These are phyloP conservation scores for Poecile montanus DNA, from an alignment of 2,797 vertebrate species.

Conservation along the genomic window DNA sequence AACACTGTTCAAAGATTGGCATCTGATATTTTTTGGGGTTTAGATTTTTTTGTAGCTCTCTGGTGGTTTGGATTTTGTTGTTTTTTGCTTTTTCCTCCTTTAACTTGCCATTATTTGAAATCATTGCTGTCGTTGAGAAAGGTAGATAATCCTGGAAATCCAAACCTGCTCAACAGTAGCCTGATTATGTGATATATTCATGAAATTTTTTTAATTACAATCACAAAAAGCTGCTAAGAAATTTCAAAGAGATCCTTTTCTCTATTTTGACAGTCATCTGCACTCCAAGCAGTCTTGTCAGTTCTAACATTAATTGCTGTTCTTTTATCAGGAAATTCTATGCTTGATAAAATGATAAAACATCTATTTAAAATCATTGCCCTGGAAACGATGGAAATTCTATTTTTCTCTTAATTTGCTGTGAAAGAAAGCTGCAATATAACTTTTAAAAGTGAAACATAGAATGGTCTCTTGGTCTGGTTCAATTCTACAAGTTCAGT, in stretches of 20 bases:
- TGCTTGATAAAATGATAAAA: slow-evolving; percentile 59
- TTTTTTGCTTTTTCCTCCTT: background rate
- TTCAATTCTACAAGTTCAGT: slow-evolving; percentile 8
- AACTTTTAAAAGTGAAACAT: slow-evolving; percentile 3
- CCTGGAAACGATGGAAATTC: slow-evolving; percentile 39
- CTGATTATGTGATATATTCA: background rate
- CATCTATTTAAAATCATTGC: slow-evolving; percentile 54
- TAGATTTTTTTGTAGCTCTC: background rate
- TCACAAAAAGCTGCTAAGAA: slow-evolving; percentile 5
- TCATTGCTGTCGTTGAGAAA: background rate
- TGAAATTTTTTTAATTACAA: background rate
- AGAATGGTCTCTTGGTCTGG: slow-evolving; percentile 10
- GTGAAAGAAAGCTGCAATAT: slow-evolving; percentile 21
- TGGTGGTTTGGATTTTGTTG: background rate
- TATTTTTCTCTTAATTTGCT: slow-evolving; percentile 50
- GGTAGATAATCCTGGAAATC: slow-evolving; percentile 2
- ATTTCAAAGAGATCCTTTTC: slow-evolving; percentile 62
- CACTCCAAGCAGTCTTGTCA: slow-evolving; percentile 28
- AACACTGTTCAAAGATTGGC: background rate
- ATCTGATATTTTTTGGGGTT: background rate
- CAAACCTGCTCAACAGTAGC: background rate
- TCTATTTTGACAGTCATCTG: slow-evolving; percentile 48
- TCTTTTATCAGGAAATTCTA: slow-evolving; percentile 62
- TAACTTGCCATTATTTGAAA: background rate
- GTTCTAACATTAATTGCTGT: slow-evolving; percentile 59